Evolutionary conservation across 2,888 invertebrate genomes (phyloP).

Genomic region (Itoplectis maculator): DNA sequence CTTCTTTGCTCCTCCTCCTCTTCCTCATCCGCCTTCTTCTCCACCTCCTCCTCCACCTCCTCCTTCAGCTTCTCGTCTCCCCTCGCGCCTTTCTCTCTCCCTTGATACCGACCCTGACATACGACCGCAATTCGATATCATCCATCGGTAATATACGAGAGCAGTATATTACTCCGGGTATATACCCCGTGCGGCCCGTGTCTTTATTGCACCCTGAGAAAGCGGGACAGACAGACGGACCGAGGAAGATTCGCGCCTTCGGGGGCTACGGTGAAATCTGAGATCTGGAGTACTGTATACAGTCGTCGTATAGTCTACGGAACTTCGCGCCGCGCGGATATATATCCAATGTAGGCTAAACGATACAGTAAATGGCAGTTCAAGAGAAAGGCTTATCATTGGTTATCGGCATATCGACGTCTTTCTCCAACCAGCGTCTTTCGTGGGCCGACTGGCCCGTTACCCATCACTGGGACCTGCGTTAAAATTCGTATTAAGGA

Average conservation of each 20-base stretch:
- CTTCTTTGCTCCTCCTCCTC: no score
- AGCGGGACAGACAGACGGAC: conserved; percentile 32
- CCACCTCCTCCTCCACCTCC: conserved; percentile 34
- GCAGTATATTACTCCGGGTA: conserved; percentile 63
- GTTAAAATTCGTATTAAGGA: not conserved
- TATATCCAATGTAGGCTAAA: conserved; percentile 35
- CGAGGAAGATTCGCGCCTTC: conserved; percentile 45
- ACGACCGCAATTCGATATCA: conserved; percentile 65
- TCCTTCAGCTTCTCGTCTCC: conserved; percentile 31
- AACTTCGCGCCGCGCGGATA: conserved; percentile 18
- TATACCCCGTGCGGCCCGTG: conserved; percentile 37
- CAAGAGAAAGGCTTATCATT: not conserved
- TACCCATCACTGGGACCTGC: conserved; percentile 1
- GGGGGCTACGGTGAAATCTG: conserved; percentile 52
- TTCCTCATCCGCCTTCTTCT: no score
- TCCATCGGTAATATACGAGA: conserved; percentile 67
- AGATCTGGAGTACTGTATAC: conserved; percentile 53
- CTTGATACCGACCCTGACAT: conserved; percentile 61
- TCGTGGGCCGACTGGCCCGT: not conserved
- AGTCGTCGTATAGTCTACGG: conserved; percentile 31
- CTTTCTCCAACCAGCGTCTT: not conserved
- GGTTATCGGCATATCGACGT: no score
- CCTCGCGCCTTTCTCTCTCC: conserved; percentile 34
- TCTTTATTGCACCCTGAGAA: conserved; percentile 60
- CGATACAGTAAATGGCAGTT: conserved; percentile 24